phyloP scores from a whole-genome alignment of 1,140 invertebrate species.

The Hermetia illucens region DNA sequence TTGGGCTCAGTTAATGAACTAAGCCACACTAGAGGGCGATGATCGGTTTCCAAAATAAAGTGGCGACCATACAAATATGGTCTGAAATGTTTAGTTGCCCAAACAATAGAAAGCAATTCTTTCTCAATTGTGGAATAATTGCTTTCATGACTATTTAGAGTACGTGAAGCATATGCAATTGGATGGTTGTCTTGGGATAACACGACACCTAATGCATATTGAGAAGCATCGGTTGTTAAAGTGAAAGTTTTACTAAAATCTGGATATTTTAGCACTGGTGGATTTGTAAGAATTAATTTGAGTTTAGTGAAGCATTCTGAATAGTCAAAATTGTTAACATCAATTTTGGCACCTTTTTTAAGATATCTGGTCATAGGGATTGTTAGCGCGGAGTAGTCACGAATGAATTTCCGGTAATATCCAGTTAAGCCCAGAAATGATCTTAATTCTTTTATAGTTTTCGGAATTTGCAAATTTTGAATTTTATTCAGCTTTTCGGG shows the following conservation, averaged over 20 bases:
- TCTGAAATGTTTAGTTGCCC: conserved; percentile 31
- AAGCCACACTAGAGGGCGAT: conserved; percentile 11
- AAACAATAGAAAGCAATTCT: conserved; percentile 15
- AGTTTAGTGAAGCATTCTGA: not conserved
- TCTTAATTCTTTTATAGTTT: conserved; percentile 17
- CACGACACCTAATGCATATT: conserved; percentile 10
- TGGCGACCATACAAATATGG: conserved; percentile 11
- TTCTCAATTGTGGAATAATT: conserved; percentile 13
- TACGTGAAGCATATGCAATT: conserved; percentile 9
- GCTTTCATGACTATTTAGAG: conserved; percentile 10
- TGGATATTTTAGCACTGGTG: conserved; percentile 9
- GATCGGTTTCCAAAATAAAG: conserved; percentile 10
- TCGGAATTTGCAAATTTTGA: conserved; percentile 13
- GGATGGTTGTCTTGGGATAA: conserved; percentile 9
- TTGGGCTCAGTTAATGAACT: conserved; percentile 10
- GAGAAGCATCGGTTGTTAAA: conserved; percentile 12
- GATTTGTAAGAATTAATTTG: conserved; percentile 5
- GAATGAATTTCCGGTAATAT: conserved; percentile 9
- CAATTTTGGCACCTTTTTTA: conserved; percentile 4
- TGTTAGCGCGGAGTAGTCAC: conserved; percentile 5
- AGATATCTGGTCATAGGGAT: conserved; percentile 7
- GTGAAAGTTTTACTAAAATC: conserved; percentile 11
- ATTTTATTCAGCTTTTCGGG: conserved; percentile 15
- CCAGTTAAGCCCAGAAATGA: conserved; percentile 15
- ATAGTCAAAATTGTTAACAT: conserved; percentile 1